These are phyloP conservation scores for Ceuthmochares aereus DNA, from an alignment of 2,113 vertebrate species.

Conservation along the genomic window DNA sequence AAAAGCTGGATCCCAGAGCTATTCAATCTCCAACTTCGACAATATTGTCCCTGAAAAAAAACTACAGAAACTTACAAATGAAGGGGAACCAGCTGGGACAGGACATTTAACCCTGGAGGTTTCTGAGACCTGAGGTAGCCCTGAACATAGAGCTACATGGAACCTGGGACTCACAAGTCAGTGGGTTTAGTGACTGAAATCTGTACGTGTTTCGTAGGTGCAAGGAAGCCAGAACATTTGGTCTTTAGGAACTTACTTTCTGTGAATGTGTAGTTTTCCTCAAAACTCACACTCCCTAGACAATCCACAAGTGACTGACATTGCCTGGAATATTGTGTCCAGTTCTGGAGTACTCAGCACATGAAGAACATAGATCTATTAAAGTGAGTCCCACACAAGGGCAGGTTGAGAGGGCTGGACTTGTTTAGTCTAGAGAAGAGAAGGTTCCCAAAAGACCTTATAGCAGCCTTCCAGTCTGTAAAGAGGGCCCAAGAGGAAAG, in stretches of 20 bases:
- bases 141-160: neutral
- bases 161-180: neutral
- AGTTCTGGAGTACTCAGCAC: too few relatives aligned
- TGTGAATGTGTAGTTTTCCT: rapidly evolving
- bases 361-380: too few relatives aligned
- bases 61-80: neutral
- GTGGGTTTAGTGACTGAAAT: rapidly evolving
- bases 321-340: too few relatives aligned
- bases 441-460: too few relatives aligned
- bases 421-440: too few relatives aligned
- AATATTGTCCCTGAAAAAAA: neutral
- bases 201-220: rapidly evolving
- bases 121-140: neutral
- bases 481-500: too few relatives aligned
- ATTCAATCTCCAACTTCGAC: neutral
- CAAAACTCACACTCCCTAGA: neutral
- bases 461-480: too few relatives aligned
- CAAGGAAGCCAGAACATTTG: neutral
- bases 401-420: too few relatives aligned
- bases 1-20: neutral
- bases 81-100: neutral
- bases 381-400: too few relatives aligned
- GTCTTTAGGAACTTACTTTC: neutral
- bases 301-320: neutral
- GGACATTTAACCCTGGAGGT: neutral